Base-by-base conservation (phyloP, 2,797 vertebrate species). In the Melanitta fusca region DNA sequence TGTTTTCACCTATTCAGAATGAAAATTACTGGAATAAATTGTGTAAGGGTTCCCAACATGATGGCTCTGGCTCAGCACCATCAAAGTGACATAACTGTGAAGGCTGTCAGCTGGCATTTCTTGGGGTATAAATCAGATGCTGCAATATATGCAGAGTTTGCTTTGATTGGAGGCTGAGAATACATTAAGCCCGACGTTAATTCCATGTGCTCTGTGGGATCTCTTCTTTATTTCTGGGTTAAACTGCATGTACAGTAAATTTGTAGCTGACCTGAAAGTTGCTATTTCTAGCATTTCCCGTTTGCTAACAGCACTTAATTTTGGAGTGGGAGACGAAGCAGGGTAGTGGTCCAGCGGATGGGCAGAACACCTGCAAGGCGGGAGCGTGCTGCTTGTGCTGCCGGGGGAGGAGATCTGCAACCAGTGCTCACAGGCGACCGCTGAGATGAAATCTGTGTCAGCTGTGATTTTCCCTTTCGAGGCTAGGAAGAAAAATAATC, bases 371-470 rank as follows among this genome's bases (percentile, higher is more conserved):
- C 90, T 96, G 94, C 82, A 71, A 16, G 43, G 2, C 73, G 68
- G 69, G 75, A 30, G 6, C 39, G 6, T 43, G 68, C 69, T 85
- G 85, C 25, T 89, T 83, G 10, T 80, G 77, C 86, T 71, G 8
- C 57, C 57, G 56, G 34, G 79, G 69, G 89, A 95, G 68, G 71
- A 90, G 70, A 93, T 85, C 54, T 47, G 62, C 82, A 93, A 84
- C 61, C 80, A 70, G 38, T 27, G 80, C 93, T 82, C 62, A 74
- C 69, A 91, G 91, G 85, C 74, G n/a, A 87, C 78, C 79, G 91
- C 94, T 80, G 89, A 47, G 79, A 89, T 88, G 79, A 93, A 96
- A 97, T 92, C 93, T 96, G 91, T 93, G 68, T 92, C 97, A 96
- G 92, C 97, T 95, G 93, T 78, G 84, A 73, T 95, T 88, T 81